phyloP scores from a whole-genome alignment of 2,797 vertebrate genomes.

The Muscicapa striata region DNA sequence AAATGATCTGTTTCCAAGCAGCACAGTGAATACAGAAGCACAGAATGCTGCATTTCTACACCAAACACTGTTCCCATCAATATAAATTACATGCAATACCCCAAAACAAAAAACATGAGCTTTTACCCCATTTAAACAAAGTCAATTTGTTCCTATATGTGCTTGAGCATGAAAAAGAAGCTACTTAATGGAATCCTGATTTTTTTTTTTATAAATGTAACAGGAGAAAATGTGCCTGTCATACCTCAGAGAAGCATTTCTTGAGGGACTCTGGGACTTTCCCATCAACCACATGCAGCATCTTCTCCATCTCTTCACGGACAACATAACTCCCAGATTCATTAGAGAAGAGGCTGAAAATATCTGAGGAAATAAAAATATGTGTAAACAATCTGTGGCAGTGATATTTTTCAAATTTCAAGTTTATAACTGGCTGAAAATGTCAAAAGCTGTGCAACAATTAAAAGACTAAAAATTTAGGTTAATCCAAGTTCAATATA shows the following conservation, averaged over 20 bases:
- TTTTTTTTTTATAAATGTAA: neutral
- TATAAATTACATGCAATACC: neutral
- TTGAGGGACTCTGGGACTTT: slow-evolving; percentile 91
- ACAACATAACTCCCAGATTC: slow-evolving; percentile 92
- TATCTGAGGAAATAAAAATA: slow-evolving; percentile 80
- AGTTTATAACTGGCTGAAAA: neutral
- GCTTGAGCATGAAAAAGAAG: neutral
- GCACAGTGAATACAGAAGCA: neutral
- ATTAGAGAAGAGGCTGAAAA: slow-evolving; percentile 97
- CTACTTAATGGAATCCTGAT: neutral
- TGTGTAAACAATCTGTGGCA: neutral
- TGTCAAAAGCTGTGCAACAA: neutral
- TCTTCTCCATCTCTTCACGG: slow-evolving; percentile 95
- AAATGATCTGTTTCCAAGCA: neutral
- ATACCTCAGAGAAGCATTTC: slow-evolving; percentile 95
- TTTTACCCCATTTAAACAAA: neutral
- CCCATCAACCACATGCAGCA: slow-evolving; percentile 91
- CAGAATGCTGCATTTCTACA: neutral
- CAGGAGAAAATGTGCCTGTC: neutral
- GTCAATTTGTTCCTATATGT: neutral
- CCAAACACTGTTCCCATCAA: neutral
- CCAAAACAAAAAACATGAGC: neutral
- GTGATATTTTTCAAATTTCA: neutral
- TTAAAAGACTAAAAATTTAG: neutral
- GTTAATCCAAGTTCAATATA: neutral